Evolutionary conservation across 1,140 invertebrate genomes (phyloP).

Genomic region (Gryllus bimaculatus): DNA sequence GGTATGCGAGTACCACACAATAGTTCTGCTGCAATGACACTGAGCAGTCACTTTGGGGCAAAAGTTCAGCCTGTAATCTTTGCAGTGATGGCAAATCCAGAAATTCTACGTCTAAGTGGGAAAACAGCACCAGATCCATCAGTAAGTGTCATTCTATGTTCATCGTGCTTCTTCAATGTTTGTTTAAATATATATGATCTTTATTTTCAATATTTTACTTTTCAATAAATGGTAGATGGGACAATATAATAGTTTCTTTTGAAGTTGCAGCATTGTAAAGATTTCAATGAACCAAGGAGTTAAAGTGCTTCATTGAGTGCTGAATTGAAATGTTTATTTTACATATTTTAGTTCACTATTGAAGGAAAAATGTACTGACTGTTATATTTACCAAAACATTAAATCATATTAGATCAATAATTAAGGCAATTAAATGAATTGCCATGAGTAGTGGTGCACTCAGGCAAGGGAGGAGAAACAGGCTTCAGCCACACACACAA

Average conservation of each 20-base stretch:
- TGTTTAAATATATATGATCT: no score
- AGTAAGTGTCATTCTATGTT: slow-evolving; percentile 31
- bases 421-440: no score
- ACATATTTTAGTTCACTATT: no score
- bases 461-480: no score
- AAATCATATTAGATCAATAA: no score
- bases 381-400: no score
- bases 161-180: background rate
- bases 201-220: background rate
- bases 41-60: background rate
- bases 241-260: background rate
- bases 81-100: slow-evolving; percentile 60
- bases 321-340: background rate
- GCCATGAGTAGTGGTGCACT: no score
- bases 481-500: no score
- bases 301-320: background rate
- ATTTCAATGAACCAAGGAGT: background rate
- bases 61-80: slow-evolving; percentile 45
- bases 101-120: slow-evolving; percentile 52
- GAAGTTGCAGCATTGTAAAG: no score
- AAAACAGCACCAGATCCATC: slow-evolving; percentile 52
- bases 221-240: background rate
- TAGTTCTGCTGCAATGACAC: background rate
- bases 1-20: slow-evolving; percentile 44
- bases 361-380: no score